Conservation (phyloP, 1,140 invertebrate species). For the Euura saliciscinereae region DNA sequence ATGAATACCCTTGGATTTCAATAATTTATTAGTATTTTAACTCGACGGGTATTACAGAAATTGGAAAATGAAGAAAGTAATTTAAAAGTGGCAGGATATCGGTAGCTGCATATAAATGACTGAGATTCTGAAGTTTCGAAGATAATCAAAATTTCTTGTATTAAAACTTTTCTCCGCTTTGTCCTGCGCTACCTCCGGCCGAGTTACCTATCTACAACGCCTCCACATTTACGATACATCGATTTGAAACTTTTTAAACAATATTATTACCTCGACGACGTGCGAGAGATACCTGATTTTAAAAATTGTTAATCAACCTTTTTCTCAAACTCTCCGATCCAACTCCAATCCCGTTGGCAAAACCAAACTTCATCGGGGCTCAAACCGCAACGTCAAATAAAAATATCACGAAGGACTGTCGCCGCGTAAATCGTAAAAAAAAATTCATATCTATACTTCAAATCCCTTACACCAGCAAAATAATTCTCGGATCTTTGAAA, state of each 20-base stretch:
- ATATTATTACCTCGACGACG: neutral
- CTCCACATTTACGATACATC: neutral
- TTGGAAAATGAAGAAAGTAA: slow-evolving; percentile 6
- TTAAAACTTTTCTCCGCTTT: neutral
- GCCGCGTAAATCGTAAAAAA: no score
- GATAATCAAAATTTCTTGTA: slow-evolving; percentile 1
- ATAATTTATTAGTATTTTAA: slow-evolving; percentile 12
- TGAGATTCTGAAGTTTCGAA: neutral
- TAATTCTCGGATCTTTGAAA: neutral
- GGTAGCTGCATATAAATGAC: slow-evolving; percentile 5
- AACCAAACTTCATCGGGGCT: neutral
- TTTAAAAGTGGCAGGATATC: neutral
- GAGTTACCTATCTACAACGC: no score
- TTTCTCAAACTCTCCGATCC: neutral
- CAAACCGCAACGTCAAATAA: neutral
- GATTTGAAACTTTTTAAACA: neutral
- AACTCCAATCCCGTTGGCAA: neutral
- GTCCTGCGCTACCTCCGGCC: neutral
- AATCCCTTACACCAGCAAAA: neutral
- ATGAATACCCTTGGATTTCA: slow-evolving; percentile 5
- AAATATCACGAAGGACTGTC: neutral
- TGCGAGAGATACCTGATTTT: neutral
- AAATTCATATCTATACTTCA: no score
- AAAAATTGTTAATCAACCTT: neutral
- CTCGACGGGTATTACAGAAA: neutral